Evolutionary conservation across 2,888 invertebrate genomes (phyloP).

Genomic region (Drymonia ruficornis): DNA sequence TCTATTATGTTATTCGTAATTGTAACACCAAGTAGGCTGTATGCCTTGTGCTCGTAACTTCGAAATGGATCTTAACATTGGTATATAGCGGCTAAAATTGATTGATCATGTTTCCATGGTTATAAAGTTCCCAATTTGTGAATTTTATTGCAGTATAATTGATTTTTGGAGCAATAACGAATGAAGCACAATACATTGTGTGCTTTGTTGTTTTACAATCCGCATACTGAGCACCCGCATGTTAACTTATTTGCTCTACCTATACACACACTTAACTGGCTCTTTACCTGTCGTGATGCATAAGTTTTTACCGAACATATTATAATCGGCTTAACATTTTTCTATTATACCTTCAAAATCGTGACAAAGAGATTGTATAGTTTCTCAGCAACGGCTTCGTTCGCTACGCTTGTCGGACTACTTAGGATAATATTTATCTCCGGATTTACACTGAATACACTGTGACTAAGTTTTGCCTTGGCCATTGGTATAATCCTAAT

Average conservation of each 20-base stretch:
- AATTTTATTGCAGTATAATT: conserved; percentile 71
- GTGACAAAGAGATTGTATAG: conserved; percentile 34
- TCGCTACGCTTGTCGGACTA: conserved; percentile 56
- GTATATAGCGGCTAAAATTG: conserved; percentile 31
- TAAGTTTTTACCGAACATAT: conserved; percentile 30
- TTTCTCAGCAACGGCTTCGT: conserved; percentile 33
- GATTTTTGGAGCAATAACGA: conserved; percentile 59
- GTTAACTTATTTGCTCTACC: conserved; percentile 44
- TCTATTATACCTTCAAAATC: conserved; percentile 31
- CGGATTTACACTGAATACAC: conserved; percentile 51
- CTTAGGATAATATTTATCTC: conserved; percentile 65
- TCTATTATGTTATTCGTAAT: conserved; percentile 60
- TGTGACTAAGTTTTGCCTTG: conserved; percentile 53
- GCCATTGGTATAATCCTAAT: conserved; percentile 40
- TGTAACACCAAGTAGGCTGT: conserved; percentile 34
- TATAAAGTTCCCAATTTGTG: conserved; percentile 56
- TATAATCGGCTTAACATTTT: conserved; percentile 35
- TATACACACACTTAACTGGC: conserved; percentile 26
- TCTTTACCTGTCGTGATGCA: conserved; percentile 40
- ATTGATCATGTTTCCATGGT: conserved; percentile 1
- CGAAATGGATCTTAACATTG: conserved; percentile 40
- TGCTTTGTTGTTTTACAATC: conserved; percentile 58
- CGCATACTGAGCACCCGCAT: conserved; percentile 59
- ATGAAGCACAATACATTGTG: conserved; percentile 42
- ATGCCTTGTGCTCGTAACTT: conserved; percentile 7